A percentile compares a stretch with the other conserved stretches of the same genome.
phyloP scores from a whole-genome alignment of 1,140 invertebrate species.

The Drosophila ananassae region DNA sequence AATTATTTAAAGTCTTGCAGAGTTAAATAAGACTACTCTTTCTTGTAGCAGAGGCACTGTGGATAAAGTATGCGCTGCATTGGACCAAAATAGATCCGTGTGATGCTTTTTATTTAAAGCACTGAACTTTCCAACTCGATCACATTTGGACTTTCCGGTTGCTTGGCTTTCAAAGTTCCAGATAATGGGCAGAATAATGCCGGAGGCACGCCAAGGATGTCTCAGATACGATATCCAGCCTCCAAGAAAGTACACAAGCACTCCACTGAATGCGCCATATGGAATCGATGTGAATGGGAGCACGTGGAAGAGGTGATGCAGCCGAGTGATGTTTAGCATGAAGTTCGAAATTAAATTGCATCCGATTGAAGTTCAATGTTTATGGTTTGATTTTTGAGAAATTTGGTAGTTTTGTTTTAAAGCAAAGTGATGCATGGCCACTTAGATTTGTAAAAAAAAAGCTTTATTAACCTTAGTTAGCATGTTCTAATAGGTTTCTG shows the following conservation, averaged over 20 bases:
- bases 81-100: conserved; percentile 22
- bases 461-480: too few species aligned
- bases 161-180: conserved; percentile 2
- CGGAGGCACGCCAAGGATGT: conserved; percentile 42
- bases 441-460: neutral
- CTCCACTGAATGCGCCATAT: conserved; percentile 18
- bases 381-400: conserved; percentile 56
- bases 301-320: conserved; percentile 41
- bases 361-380: conserved; percentile 17
- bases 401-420: neutral
- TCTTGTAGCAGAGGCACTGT: conserved; percentile 19
- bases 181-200: conserved; percentile 32
- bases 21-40: neutral
- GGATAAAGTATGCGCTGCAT: conserved; percentile 32
- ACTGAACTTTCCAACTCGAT: conserved; percentile 40
- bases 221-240: conserved; percentile 31
- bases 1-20: neutral
- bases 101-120: conserved; percentile 37
- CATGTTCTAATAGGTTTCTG: neutral
- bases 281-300: conserved; percentile 8
- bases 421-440: neutral
- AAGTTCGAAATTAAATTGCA: neutral
- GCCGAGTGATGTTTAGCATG: conserved; percentile 18
- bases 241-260: conserved; percentile 13
- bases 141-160: conserved; percentile 8